Evolutionary conservation across 2,888 invertebrate genomes (phyloP).

Genomic region (Hypercompe scribonia): DNA sequence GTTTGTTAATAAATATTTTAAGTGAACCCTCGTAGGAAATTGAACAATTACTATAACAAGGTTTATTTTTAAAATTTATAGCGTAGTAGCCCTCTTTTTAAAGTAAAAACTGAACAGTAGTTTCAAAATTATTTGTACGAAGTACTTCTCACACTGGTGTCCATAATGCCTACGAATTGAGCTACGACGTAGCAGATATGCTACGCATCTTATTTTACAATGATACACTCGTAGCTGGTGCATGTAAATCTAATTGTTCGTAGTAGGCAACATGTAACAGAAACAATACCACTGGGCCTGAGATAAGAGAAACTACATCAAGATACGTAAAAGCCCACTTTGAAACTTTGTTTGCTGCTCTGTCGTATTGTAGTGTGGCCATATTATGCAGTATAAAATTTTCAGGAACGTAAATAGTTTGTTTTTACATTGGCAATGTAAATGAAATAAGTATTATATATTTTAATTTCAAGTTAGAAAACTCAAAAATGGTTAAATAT

Average conservation of each 20-base stretch:
- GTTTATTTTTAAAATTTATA: conserved; percentile 5
- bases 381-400: conserved; percentile 15
- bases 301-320: conserved; percentile 71
- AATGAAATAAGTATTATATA: background rate
- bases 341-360: conserved; percentile 58
- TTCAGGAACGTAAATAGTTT: conserved; percentile 9
- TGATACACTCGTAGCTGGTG: background rate
- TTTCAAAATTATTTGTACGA: background rate
- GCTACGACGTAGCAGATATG: conserved; percentile 16
- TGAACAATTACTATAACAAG: conserved; percentile 26
- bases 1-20: conserved; percentile 43
- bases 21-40: conserved; percentile 32
- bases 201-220: conserved; percentile 14
- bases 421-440: background rate
- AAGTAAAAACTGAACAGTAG: background rate
- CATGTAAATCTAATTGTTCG: conserved; percentile 5
- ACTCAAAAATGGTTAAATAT: background rate
- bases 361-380: conserved; percentile 13
- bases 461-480: background rate
- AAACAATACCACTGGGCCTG: conserved; percentile 61
- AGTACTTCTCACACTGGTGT: background rate
- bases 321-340: conserved; percentile 69
- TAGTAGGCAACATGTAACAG: conserved; percentile 46
- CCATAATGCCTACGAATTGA: background rate
- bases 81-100: background rate